A percentile compares a stretch with the other conserved stretches of the same genome.
These are phyloP conservation scores for Echeneis naucrates DNA, from an alignment of 2,797 vertebrate genomes.

Conservation along the genomic window DNA sequence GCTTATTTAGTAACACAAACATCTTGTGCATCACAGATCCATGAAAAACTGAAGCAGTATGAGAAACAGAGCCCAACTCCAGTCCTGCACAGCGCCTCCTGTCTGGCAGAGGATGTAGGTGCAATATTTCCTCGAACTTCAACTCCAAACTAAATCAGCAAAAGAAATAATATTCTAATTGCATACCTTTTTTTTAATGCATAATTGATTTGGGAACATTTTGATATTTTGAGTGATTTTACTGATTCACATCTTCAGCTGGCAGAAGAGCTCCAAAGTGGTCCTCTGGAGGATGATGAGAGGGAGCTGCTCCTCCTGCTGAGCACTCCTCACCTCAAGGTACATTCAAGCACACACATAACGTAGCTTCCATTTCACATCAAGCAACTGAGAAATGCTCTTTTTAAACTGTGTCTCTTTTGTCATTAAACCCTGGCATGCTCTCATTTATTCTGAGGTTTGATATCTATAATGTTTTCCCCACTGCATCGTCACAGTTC, in stretches of 20 bases:
- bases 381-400: neutral
- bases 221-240: constrained; percentile 1
- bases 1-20: too few species aligned
- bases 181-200: too few species aligned
- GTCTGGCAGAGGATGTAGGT: constrained; percentile 93
- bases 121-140: constrained; percentile 22
- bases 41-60: constrained; percentile 92
- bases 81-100: constrained; percentile 90
- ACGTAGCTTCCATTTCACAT: constrained; percentile 9
- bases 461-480: constrained; percentile 23
- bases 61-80: constrained; percentile 91
- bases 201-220: neutral
- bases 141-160: neutral
- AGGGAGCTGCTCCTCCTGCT: constrained; percentile 91
- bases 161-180: too few species aligned
- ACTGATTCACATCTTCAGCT: constrained; percentile 79
- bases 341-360: constrained; percentile 56
- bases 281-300: constrained; percentile 87
- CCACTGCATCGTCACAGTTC: constrained; percentile 9
- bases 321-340: constrained; percentile 93
- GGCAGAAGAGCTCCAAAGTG: constrained; percentile 91
- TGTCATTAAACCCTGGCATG: constrained; percentile 3
- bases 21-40: constrained; percentile 85
- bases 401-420: neutral
- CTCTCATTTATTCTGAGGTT: constrained; percentile 3